Evolutionary conservation across 2,113 vertebrate genomes (phyloP).

Genomic region (Microcebus griseorufus): DNA sequence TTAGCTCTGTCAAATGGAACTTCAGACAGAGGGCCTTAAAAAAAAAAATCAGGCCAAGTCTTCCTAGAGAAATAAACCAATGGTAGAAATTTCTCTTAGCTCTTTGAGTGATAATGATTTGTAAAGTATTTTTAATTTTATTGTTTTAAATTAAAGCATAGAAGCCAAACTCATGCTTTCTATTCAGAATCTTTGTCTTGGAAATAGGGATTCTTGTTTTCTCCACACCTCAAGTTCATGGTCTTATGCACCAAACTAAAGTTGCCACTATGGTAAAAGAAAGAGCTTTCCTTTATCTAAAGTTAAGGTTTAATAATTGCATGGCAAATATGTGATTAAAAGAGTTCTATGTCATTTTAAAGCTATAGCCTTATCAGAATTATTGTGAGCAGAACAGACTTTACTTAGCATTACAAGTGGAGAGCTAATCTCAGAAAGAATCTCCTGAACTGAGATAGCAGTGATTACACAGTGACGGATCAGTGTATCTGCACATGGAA

Average conservation of each 20-base stretch:
- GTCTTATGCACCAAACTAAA: not conserved
- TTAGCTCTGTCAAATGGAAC: not conserved
- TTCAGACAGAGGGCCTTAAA: not conserved
- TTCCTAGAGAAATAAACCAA: not conserved
- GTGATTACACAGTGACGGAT: conserved; percentile 64
- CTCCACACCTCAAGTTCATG: not conserved
- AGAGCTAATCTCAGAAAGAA: conserved; percentile 48
- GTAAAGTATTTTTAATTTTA: not conserved
- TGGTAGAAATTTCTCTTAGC: not conserved
- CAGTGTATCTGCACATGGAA: conserved; percentile 59
- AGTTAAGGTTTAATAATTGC: not conserved
- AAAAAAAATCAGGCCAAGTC: not conserved
- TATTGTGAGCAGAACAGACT: not conserved
- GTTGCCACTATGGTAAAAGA: not conserved
- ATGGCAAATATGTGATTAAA: not conserved
- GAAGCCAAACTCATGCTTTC: not conserved
- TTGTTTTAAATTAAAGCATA: not conserved
- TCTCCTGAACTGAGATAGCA: conserved; percentile 60
- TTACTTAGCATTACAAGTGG: conserved; percentile 51
- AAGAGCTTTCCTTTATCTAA: not conserved
- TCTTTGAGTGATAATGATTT: not conserved
- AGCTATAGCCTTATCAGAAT: not conserved
- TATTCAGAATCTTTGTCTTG: not conserved
- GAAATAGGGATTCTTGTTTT: not conserved
- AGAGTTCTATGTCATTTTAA: not conserved